These are phyloP conservation scores for Menidia menidia DNA, from an alignment of 2,797 vertebrate species.

Conservation along the genomic window DNA sequence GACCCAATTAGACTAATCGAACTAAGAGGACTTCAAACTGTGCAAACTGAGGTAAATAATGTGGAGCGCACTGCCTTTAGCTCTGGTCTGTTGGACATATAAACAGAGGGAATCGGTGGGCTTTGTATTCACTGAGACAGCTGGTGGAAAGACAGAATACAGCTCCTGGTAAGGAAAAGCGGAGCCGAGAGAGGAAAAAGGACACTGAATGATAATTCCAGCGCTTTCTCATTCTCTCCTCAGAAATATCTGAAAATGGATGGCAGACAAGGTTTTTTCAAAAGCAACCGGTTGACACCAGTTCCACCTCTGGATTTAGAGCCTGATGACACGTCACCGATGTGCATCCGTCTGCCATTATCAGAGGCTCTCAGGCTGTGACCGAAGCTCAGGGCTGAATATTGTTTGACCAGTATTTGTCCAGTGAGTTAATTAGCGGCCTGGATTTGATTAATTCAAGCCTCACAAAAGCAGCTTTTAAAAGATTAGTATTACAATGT, in stretches of 20 bases:
- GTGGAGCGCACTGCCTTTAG: neutral
- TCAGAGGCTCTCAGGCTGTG: conserved; percentile 13
- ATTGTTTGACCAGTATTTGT: neutral
- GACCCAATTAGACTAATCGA: neutral
- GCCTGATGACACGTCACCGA: neutral
- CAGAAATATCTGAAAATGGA: too few relatives aligned
- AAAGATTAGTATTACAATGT: conserved; percentile 27
- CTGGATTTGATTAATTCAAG: conserved; percentile 1
- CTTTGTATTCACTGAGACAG: neutral
- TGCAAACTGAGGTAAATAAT: neutral
- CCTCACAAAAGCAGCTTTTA: conserved; percentile 20
- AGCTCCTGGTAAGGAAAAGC: neutral
- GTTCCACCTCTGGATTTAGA: neutral
- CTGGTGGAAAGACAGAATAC: neutral
- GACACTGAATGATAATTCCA: neutral
- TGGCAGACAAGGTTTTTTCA: too few relatives aligned
- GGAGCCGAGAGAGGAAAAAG: neutral
- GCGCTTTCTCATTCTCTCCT: neutral
- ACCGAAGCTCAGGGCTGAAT: conserved; percentile 10
- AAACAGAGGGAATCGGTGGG: neutral
- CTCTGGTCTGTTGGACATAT: neutral
- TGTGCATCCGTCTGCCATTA: conserved; percentile 8
- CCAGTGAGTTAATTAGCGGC: neutral
- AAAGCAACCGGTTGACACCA: neutral
- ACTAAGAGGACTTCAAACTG: neutral